Evolutionary conservation across 2,888 invertebrate genomes (phyloP).

Genomic region (Eumacrocentrus americanus): DNA sequence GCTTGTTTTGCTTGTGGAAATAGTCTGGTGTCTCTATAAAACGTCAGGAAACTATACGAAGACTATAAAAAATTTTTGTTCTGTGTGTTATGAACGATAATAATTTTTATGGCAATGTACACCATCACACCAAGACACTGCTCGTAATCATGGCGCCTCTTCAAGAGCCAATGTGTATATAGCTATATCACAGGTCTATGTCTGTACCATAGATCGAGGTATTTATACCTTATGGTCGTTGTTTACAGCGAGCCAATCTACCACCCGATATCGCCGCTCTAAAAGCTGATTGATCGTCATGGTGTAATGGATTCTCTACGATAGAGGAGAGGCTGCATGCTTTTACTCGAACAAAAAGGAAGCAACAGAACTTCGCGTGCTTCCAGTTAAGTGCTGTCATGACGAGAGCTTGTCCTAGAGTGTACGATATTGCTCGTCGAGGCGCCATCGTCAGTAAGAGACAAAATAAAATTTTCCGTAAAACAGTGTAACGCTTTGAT

Average conservation of each 20-base stretch:
- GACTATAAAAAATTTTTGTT: not conserved
- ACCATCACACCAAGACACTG: not conserved
- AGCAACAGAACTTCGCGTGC: slow-evolving; percentile 33
- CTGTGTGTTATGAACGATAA: not conserved
- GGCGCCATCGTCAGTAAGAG: not conserved
- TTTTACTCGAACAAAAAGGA: slow-evolving; percentile 2
- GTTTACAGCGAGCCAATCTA: slow-evolving; percentile 12
- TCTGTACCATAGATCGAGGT: not conserved
- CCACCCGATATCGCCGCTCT: slow-evolving; percentile 18
- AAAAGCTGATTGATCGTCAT: slow-evolving; percentile 30
- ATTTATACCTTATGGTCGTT: slow-evolving; percentile 5
- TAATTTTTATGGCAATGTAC: not conserved
- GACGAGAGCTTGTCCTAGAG: slow-evolving; percentile 5
- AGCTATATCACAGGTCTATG: not conserved
- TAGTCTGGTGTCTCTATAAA: no score
- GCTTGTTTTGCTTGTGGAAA: no score
- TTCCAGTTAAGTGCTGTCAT: slow-evolving; percentile 42
- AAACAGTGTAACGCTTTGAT: no score
- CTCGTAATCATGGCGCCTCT: not conserved
- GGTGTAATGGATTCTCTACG: slow-evolving; percentile 21
- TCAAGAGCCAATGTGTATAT: not conserved
- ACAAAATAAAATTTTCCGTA: slow-evolving; percentile 3
- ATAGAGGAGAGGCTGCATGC: slow-evolving; percentile 6
- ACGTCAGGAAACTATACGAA: not conserved
- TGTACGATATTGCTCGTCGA: slow-evolving; percentile 15